phyloP scores from a whole-genome alignment of 2,797 vertebrate genomes.

The Phalanger gymnotis region DNA sequence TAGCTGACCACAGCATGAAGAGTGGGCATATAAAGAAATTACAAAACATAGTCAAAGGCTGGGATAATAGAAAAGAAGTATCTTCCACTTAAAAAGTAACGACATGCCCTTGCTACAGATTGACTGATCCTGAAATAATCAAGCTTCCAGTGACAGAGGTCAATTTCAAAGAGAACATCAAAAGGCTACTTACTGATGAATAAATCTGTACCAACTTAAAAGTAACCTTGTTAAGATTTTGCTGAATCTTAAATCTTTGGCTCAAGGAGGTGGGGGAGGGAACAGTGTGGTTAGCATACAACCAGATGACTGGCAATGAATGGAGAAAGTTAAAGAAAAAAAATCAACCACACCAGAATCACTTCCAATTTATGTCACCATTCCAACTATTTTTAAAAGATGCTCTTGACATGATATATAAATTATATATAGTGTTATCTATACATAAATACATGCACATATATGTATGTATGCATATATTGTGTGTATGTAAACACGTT shows the following conservation, averaged over 20 bases:
- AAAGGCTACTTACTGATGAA: background rate
- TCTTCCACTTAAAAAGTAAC: slow-evolving; percentile 30
- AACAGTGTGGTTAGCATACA: background rate
- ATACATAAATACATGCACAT: background rate
- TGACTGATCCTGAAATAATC: slow-evolving; percentile 62
- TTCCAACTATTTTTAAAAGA: background rate
- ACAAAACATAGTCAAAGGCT: slow-evolving; percentile 32
- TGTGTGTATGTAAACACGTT: background rate
- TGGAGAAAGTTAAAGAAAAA: background rate
- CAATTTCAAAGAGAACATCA: slow-evolving; percentile 39
- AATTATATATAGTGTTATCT: background rate
- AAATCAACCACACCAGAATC: background rate
- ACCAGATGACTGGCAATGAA: slow-evolving; percentile 42
- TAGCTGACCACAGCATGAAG: slow-evolving; percentile 60
- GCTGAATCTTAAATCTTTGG: slow-evolving; percentile 39
- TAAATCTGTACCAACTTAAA: slow-evolving; percentile 28
- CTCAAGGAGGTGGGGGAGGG: slow-evolving; percentile 4
- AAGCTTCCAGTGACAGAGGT: background rate
- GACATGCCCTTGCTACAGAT: slow-evolving; percentile 54
- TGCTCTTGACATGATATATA: background rate
- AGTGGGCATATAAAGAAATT: slow-evolving; percentile 40
- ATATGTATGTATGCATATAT: background rate
- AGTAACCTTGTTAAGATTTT: slow-evolving; percentile 52
- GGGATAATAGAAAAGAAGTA: slow-evolving; percentile 42
- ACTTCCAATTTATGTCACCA: background rate